Evolutionary conservation across 2,113 vertebrate genomes (phyloP), one percentile per base, ranked within the genome.

Genomic region (Perognathus longimembris): DNA sequence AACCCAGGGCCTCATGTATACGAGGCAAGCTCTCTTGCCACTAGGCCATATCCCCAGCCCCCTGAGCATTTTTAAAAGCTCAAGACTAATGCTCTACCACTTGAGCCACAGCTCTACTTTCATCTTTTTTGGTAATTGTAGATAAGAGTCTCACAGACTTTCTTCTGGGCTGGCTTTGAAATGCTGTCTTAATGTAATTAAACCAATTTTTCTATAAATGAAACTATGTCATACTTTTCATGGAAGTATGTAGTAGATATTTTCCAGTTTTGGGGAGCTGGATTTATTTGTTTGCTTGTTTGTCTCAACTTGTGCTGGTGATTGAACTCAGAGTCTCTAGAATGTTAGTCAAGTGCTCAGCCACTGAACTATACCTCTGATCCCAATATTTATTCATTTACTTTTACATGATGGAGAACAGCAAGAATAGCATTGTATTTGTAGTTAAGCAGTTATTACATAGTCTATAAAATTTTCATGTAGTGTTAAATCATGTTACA

Each of bases 321-420:
- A 36, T 77, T 42, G 12, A 87, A 50, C 32, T 40, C 59, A 45
- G 36, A 21, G 32, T 28, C n/a, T 77, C 24, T 24, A 30, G 26
- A 63, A 36, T 66, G 32, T 8, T 45, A 28, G 42, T n/a, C 42
- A 9, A 67, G 26, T 18, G 22, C 22, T 34, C 15, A 64, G 26
- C 42, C 7, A 22, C 4, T 42, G 21, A 67, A 26, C 34, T 18
- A 17, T 0, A 30, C 34, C 34, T 38, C 61, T 7, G 28, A 18
- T 10, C 45, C 42, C 42, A 38, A 20, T 74, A 6, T n/a, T 63
- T 15, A 34, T 30, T 30, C 20, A 78, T 87, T 84, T 87, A 75
- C 42, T 92, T 90, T 95, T 85, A 45, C 40, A 57, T 36, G 69
- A 93, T 54, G 63, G n/a, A 88, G 38, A 81, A 8, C 54, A 78